Conservation (phyloP, 2,888 invertebrate genomes). For the Neoaliturus tenellus region DNA sequence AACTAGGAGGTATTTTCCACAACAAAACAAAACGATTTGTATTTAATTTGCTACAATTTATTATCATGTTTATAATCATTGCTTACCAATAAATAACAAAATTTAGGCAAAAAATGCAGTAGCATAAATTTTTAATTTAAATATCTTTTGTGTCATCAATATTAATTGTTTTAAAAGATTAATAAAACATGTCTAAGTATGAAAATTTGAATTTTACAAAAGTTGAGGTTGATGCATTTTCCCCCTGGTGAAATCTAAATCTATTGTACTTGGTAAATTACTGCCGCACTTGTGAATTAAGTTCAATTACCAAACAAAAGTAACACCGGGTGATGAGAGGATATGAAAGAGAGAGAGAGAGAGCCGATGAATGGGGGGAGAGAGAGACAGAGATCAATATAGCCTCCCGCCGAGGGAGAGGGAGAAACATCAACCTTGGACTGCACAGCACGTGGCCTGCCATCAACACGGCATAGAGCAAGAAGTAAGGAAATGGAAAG, state of each 20-base stretch:
- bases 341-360: not conserved
- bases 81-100: not conserved
- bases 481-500: not conserved
- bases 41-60: too few species aligned
- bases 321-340: not conserved
- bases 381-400: conserved; percentile 10
- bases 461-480: not conserved
- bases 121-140: too few species aligned
- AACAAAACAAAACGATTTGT: too few species aligned
- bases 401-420: not conserved
- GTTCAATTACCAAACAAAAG: conserved; percentile 18
- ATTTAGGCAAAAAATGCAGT: too few species aligned
- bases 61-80: not conserved
- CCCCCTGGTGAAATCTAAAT: too few species aligned
- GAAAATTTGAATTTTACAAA: too few species aligned
- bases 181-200: too few species aligned
- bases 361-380: not conserved
- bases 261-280: not conserved
- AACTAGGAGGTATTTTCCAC: not conserved
- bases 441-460: conserved; percentile 25
- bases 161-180: too few species aligned
- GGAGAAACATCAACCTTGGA: conserved; percentile 11
- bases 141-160: too few species aligned
- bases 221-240: too few species aligned
- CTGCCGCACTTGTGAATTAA: not conserved